Base-by-base conservation (phyloP, 1,140 invertebrate genomes). In the Batillaria attramentaria region DNA sequence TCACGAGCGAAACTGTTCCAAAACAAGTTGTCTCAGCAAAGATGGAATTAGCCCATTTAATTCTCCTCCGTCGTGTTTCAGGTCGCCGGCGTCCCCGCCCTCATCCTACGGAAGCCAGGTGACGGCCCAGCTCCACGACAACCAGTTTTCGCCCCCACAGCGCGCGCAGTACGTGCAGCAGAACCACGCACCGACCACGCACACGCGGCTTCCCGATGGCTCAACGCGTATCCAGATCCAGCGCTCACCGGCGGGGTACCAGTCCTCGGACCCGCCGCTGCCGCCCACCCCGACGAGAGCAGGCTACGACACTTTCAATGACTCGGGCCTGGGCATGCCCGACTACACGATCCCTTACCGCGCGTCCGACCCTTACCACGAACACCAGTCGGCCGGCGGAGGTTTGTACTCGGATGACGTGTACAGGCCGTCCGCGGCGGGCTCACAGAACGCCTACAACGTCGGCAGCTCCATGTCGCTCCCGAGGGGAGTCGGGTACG, bases 341-440 rank as follows among this genome's bases (percentile, higher is more conserved):
- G 80, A 81, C 39, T 81, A 81, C 76, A 81, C 80, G 16, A 57
- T 81, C n/a, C 70, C 80, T 13, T 81, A 81, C 80, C 69, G 65
- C 37, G 66, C 72, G 3, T 37, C 31, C 18, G 74, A 77, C 18
- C 69, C 75, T 5, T 35, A 66, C 10, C 69, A 72, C 24, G 75
- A 77, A n/a, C n/a, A n/a, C 57, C 41, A 4, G 4, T 72, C 74
- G 6, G 65, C 66, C 6, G 79, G 79, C 10, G 24, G 57, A 1
- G 57, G n/a, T n/a, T n/a, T n/a, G n/a, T 31, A 5, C 57, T 60
- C 57, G 8, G 10, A 60, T 28, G 31, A 60, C 1, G 31, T 28
- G 31, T 6, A 28, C 31, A n/a, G 57, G n/a, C 39, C 50, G 16
- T 62, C 31, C 57, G 37, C 60, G 3, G 62, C 57, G n/a, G 35